phyloP scores from a whole-genome alignment of 2,797 vertebrate species.

The Cuculus canorus region DNA sequence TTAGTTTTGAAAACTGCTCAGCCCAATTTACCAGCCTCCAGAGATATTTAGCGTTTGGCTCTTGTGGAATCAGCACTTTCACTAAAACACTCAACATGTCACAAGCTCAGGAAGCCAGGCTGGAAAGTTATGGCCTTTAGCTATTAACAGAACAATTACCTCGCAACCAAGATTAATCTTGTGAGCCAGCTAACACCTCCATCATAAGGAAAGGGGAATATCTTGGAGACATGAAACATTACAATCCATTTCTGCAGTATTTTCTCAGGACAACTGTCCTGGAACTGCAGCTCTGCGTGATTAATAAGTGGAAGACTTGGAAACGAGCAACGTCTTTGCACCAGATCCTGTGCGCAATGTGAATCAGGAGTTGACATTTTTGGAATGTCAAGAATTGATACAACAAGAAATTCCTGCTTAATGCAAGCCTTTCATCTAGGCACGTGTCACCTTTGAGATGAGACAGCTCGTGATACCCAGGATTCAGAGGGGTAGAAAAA shows the following conservation, averaged over 20 bases:
- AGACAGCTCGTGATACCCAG: not conserved
- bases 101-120: not conserved
- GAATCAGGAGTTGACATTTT: constrained; percentile 23
- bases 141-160: not conserved
- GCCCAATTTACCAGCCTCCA: not conserved
- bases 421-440: constrained; percentile 45
- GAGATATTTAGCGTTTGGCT: not conserved
- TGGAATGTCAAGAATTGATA: constrained; percentile 33
- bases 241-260: not conserved
- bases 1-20: not conserved
- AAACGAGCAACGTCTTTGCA: not conserved
- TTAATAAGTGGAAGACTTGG: not conserved
- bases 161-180: not conserved
- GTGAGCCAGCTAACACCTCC: not conserved
- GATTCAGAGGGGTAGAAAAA: not conserved
- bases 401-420: constrained; percentile 32
- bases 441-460: not conserved
- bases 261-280: not conserved
- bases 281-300: not conserved
- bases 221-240: not conserved
- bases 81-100: not conserved
- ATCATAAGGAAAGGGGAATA: not conserved
- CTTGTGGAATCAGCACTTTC: not conserved
- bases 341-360: not conserved
- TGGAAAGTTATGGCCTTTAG: not conserved